phyloP scores from a whole-genome alignment of 1,140 invertebrate species.

The Cheumatopsyche charites region DNA sequence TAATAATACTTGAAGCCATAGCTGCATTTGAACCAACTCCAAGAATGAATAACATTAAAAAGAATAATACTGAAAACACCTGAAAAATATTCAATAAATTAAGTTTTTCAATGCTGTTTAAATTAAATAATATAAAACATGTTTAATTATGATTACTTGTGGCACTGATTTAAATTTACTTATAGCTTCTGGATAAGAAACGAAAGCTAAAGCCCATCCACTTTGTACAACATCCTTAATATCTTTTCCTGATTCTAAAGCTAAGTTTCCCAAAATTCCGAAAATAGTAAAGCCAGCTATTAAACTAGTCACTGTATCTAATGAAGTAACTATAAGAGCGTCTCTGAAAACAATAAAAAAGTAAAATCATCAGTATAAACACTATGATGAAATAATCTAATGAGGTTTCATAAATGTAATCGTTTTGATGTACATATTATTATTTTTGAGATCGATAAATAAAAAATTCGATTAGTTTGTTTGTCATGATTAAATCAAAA shows the following conservation, averaged over 20 bases:
- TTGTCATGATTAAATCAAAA: too few relatives aligned
- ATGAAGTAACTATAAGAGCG: slow-evolving; percentile 74
- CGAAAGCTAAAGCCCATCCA: slow-evolving; percentile 79
- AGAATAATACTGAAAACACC: slow-evolving; percentile 87
- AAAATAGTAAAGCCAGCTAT: slow-evolving; percentile 87
- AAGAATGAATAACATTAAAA: slow-evolving; percentile 83
- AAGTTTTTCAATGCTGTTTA: background rate
- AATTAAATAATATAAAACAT: too few relatives aligned
- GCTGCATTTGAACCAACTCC: slow-evolving; percentile 78
- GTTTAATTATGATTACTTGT: slow-evolving; percentile 62
- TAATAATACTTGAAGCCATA: slow-evolving; percentile 69
- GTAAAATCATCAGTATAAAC: slow-evolving; percentile 55
- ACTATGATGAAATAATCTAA: too few relatives aligned
- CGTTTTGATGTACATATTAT: too few relatives aligned
- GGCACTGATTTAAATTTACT: slow-evolving; percentile 78
- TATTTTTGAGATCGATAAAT: too few relatives aligned
- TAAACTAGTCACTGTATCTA: slow-evolving; percentile 81
- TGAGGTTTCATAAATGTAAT: too few relatives aligned
- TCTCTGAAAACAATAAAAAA: slow-evolving; percentile 59
- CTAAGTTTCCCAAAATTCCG: slow-evolving; percentile 79
- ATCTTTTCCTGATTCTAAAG: slow-evolving; percentile 64
- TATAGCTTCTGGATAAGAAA: slow-evolving; percentile 90
- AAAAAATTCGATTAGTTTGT: too few relatives aligned
- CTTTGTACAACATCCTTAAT: slow-evolving; percentile 63
- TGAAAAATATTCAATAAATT: slow-evolving; percentile 49